Evolutionary conservation across 1,140 invertebrate species (phyloP).

Genomic region (Achroia grisella): DNA sequence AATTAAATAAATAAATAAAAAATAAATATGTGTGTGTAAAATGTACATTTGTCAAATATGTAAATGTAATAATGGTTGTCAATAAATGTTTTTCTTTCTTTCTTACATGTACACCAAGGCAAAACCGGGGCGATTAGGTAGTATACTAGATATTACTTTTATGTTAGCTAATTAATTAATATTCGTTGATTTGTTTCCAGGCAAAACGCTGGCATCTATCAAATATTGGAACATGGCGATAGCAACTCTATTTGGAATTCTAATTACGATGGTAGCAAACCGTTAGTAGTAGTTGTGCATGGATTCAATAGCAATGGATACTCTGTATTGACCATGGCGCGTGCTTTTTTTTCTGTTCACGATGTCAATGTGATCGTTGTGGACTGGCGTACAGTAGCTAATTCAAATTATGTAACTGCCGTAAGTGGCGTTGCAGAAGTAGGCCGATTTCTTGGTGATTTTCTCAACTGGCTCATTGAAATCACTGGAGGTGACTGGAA

Average conservation of each 20-base stretch:
- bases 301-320: constrained; percentile 48
- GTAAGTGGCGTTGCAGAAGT: constrained; percentile 62
- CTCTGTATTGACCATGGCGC: constrained; percentile 29
- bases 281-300: constrained; percentile 39
- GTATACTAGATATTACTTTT: too few species aligned
- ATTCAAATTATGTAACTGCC: constrained; percentile 54
- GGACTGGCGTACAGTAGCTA: constrained; percentile 35
- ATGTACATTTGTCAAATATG: too few species aligned
- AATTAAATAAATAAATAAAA: too few species aligned
- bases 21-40: too few species aligned
- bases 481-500: constrained; percentile 38
- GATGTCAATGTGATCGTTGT: constrained; percentile 75
- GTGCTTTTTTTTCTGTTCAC: constrained; percentile 55
- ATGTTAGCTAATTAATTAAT: too few species aligned
- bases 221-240: constrained; percentile 29
- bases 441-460: constrained; percentile 45
- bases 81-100: too few species aligned
- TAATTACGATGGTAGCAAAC: constrained; percentile 24
- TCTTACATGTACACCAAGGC: too few species aligned
- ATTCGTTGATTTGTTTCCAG: too few species aligned
- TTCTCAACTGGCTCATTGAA: constrained; percentile 30
- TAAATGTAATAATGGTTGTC: too few species aligned
- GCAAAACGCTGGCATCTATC: constrained; percentile 22
- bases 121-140: too few species aligned
- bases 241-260: constrained; percentile 31